Conservation (phyloP, 2,888 invertebrate genomes). For the Clusia tigrina region DNA sequence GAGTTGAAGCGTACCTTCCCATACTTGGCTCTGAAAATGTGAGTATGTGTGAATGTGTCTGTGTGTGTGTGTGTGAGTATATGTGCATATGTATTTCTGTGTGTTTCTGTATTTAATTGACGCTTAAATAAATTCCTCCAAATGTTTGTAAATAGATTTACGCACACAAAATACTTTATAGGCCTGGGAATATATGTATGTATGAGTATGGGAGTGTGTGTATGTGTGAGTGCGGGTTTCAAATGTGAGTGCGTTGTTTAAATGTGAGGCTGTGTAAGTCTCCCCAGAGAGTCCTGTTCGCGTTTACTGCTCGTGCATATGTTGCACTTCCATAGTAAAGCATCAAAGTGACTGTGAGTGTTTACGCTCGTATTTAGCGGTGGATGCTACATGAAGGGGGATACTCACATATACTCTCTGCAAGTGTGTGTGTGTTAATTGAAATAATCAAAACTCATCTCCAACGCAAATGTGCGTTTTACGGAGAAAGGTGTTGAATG, state of each 20-base stretch:
- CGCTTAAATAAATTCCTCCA: too few species aligned
- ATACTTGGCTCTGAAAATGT: conserved; percentile 10
- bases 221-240: conserved; percentile 1
- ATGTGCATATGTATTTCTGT: conserved; percentile 11
- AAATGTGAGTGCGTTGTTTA: background rate
- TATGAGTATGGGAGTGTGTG: background rate
- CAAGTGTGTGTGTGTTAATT: conserved; percentile 13
- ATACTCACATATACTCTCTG: conserved; percentile 25
- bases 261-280: background rate
- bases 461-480: background rate
- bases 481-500: background rate
- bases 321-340: too few species aligned
- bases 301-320: too few species aligned
- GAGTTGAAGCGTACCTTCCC: background rate
- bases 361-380: too few species aligned
- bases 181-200: background rate
- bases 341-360: too few species aligned
- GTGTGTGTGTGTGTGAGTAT: conserved; percentile 18
- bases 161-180: background rate
- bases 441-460: conserved; percentile 9
- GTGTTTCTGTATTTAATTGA: too few species aligned
- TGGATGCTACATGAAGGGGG: too few species aligned
- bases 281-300: too few species aligned
- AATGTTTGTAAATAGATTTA: background rate
- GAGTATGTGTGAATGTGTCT: background rate